Evolutionary conservation across 2,113 vertebrate species (phyloP), one percentile per base, ranked within the genome.

Genomic region (Balaeniceps rex): DNA sequence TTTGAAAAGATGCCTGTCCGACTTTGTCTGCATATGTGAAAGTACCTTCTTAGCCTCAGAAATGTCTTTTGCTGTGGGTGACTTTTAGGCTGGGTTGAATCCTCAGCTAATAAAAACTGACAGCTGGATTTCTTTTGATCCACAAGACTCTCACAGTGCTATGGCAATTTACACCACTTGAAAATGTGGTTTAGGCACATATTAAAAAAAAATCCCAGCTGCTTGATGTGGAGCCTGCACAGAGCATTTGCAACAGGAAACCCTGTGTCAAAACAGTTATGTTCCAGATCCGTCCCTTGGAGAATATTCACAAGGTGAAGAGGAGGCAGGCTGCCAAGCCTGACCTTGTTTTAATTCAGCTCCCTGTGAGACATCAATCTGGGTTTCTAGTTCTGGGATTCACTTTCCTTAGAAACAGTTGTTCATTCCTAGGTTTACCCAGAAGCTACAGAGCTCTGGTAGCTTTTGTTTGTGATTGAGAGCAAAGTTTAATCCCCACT

Each of bases 401-500:
- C 79, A 31, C 92, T 93, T 83, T 70, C 85, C 70, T 93, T n/a
- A 81, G 63, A 69, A 86, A 86, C 64, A 90, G 92, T 88, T 93
- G 92, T 46, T 94, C 90, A 34, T 90, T 86, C 68, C 60, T 70
- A 38, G 57, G 76, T 94, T 94, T 92, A 83, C 75, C 64, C 83
- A 90, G 90, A 90, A 97, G 85, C 83, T 93, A 12, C 71, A 42
- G 75, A 87, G 82, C 87, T 91, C 87, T 93, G n/a, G 38, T n/a
- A 90, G 76, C 60, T 92, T 94, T 94, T 94, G 76, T 95, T 95
- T 94, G 92, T 83, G 88, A 90, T 92, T 86, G 79, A 63, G 86
- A 94, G 88, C 72, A 81, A 97, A 97, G 92, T 86, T 94, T 93
- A 97, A 96, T 95, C 90, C 72, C 51, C 26, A 11, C 80, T 95